These are phyloP conservation scores for Mercenaria mercenaria DNA, from an alignment of 1,140 invertebrate species.

Conservation along the genomic window DNA sequence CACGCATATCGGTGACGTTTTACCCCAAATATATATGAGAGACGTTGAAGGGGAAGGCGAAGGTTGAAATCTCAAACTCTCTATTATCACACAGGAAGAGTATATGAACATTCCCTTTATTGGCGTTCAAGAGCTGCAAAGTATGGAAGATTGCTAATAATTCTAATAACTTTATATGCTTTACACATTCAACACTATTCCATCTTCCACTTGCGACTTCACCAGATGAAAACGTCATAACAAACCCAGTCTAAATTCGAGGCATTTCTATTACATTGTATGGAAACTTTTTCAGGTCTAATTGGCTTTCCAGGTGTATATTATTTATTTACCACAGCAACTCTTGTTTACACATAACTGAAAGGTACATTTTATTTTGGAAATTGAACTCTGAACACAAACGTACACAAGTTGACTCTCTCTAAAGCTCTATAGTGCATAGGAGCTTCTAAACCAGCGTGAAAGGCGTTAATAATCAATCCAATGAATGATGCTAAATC, in stretches of 20 bases:
- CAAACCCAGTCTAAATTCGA: conserved; percentile 43
- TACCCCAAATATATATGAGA: too few species aligned
- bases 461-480: background rate
- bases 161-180: conserved; percentile 65
- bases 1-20: too few species aligned
- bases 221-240: background rate
- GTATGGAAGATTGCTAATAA: conserved; percentile 52
- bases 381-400: background rate
- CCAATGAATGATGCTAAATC: conserved; percentile 36
- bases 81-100: conserved; percentile 51
- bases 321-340: conserved; percentile 46
- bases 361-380: background rate
- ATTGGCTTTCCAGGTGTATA: conserved; percentile 7
- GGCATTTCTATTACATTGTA: conserved; percentile 46
- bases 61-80: too few species aligned
- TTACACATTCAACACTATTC: conserved; percentile 10
- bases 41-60: too few species aligned
- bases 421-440: conserved; percentile 40
- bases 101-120: conserved; percentile 30
- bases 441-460: conserved; percentile 16
- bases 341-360: background rate
- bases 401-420: background rate
- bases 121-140: conserved; percentile 2
- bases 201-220: conserved; percentile 27
- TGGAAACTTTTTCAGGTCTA: background rate